phyloP scores from a whole-genome alignment of 2,888 invertebrate genomes.

The Cyrtodaria siliqua region DNA sequence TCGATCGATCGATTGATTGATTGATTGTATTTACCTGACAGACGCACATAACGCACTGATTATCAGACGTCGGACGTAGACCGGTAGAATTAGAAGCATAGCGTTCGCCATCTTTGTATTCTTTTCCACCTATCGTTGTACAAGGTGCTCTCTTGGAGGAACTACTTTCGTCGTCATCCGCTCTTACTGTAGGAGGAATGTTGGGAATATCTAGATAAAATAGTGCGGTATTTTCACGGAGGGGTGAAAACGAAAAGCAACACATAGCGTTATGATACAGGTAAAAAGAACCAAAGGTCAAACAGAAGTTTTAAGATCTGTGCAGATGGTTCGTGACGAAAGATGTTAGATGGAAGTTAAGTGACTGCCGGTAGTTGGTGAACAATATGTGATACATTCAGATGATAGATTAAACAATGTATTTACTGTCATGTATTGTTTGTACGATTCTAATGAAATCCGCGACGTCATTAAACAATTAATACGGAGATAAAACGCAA shows the following conservation, averaged over 20 bases:
- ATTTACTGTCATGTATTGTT: too few species aligned
- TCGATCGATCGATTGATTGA: too few species aligned
- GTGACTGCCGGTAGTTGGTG: too few species aligned
- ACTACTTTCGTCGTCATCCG: conserved; percentile 59
- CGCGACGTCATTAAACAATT: too few species aligned
- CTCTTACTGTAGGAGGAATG: conserved; percentile 82
- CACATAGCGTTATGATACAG: conserved; percentile 29
- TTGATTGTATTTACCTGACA: conserved; percentile 82
- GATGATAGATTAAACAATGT: too few species aligned
- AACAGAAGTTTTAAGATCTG: too few species aligned
- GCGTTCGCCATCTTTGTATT: conserved; percentile 84
- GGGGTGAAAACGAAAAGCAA: conserved; percentile 58
- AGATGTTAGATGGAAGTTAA: too few species aligned
- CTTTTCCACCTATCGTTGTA: conserved; percentile 83
- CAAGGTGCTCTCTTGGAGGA: conserved; percentile 55
- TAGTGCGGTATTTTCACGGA: conserved; percentile 65
- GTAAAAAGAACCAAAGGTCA: neutral
- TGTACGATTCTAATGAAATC: too few species aligned
- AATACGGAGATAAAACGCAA: too few species aligned
- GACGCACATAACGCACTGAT: conserved; percentile 86
- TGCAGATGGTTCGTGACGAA: too few species aligned
- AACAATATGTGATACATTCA: too few species aligned
- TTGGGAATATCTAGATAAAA: conserved; percentile 83
- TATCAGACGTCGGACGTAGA: conserved; percentile 79
- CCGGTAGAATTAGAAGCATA: conserved; percentile 86